Base-by-base conservation (phyloP, 1,140 invertebrate genomes). In the Drosophila sp. region DNA sequence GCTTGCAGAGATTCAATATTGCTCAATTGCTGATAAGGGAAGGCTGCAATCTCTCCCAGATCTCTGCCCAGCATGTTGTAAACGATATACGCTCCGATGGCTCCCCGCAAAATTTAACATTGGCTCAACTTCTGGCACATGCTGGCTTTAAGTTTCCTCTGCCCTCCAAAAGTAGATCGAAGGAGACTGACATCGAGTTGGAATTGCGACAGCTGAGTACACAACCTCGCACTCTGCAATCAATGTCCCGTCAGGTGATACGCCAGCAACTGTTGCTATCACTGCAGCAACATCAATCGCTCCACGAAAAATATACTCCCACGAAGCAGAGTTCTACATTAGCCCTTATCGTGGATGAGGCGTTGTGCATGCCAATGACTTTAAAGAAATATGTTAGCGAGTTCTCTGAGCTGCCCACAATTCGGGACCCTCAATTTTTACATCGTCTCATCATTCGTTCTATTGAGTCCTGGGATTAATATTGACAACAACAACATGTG, bases 11-110 rank as follows among this genome's bases (percentile, higher is more conserved):
- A 40, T 72, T 91, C 53, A 77, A 90, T 13, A 78, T 93, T 29
- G 93, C 93, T 0, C 91, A 92, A 32, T 67, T 92, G 21, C 80
- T 94, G 4, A 86, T 94, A 7, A 86, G 92, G 2, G 91, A 93
- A 54, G 94, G 94, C 45, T 91, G 92, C 51, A 90, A 93, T 73
- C 78, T 92, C 4, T 91, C 89, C 6, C 90, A 89, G 48, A 76
- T 91, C 18, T 76, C 72, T n/a, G 48, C 34, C 0, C 72, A 87
- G 1, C 75, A 86, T 75, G 75, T 77, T 2, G 57, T 87, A 1
- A 80, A 76, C 29, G 70, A 80, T 25, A 67, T 91, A 38, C 43
- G 86, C 9, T 45, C 66, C 4, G 62, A 51, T 7, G 63, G 56
- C 41, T 53, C 38, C 7, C 14, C 50, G 2, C 61, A 59, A 9